Conservation (phyloP, 2,113 vertebrate species). For the Gasterosteus nipponicus region DNA sequence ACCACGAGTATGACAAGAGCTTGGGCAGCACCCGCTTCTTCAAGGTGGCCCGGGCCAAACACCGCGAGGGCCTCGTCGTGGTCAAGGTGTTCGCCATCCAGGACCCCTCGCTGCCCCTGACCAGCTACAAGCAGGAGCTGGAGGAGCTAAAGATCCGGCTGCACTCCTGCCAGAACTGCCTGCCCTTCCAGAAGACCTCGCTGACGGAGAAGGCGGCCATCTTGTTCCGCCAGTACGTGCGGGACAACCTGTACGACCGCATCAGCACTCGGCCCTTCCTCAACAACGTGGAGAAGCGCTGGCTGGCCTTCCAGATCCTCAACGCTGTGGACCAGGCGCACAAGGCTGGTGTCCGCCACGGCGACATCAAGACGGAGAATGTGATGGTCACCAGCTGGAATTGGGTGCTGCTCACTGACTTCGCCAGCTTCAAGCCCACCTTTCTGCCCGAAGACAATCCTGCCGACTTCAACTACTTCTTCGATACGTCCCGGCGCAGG, state of each 20-base stretch:
- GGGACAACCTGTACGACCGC: constrained; percentile 97
- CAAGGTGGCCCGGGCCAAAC: constrained; percentile 96
- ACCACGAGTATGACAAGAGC: constrained; percentile 96
- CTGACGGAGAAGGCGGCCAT: constrained; percentile 93
- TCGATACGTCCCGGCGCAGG: constrained; percentile 93
- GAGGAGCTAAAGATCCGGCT: constrained; percentile 96
- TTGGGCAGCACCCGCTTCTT: constrained; percentile 98
- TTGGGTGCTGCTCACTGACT: constrained; percentile 97
- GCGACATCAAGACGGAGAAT: constrained; percentile 98
- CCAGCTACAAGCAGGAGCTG: constrained; percentile 95
- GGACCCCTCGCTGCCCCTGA: constrained; percentile 93
- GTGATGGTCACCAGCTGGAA: constrained; percentile 99
- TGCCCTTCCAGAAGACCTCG: constrained; percentile 93
- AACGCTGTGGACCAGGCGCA: constrained; percentile 95
- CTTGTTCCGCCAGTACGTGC: constrained; percentile 93
- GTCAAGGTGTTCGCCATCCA: constrained; percentile 99
- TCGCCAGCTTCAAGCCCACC: constrained; percentile 98
- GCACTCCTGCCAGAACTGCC: constrained; percentile 93
- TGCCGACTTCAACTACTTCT: constrained; percentile 98
- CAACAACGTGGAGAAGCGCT: constrained; percentile 95
- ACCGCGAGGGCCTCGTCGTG: constrained; percentile 94
- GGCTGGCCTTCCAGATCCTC: constrained; percentile 97
- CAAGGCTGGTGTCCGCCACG: constrained; percentile 93
- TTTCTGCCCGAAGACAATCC: constrained; percentile 98
- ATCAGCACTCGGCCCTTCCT: constrained; percentile 96